Conservation (phyloP, 2,888 invertebrate species). For the Thalpophila matura region DNA sequence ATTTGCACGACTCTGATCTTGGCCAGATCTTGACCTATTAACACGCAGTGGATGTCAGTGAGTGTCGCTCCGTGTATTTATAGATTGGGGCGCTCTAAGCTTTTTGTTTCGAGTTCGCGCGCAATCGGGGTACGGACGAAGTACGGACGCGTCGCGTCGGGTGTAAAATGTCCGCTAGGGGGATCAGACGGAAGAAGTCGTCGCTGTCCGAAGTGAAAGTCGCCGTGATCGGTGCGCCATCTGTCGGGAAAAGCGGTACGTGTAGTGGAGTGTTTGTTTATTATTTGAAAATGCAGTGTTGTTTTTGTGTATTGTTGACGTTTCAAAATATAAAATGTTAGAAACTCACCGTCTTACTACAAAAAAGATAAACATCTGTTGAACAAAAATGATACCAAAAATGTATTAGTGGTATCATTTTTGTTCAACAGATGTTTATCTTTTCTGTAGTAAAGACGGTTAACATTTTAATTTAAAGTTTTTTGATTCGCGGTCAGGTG, state of each 20-base stretch:
- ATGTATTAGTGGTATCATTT: no score
- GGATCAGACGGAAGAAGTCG: constrained; percentile 97
- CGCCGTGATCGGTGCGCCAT: constrained; percentile 96
- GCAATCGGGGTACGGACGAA: constrained; percentile 72
- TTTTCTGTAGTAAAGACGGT: no score
- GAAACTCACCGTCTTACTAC: no score
- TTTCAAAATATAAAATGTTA: constrained; percentile 18
- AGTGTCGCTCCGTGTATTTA: constrained; percentile 88
- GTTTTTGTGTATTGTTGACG: constrained; percentile 40
- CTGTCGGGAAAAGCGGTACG: constrained; percentile 98
- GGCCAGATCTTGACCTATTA: constrained; percentile 91
- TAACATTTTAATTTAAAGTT: no score
- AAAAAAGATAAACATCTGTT: no score
- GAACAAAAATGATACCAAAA: no score
- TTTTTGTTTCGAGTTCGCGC: constrained; percentile 75
- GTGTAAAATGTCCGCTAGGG: constrained; percentile 93
- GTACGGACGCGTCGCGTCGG: constrained; percentile 72
- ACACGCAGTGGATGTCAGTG: constrained; percentile 84
- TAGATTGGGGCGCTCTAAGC: constrained; percentile 82
- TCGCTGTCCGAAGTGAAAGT: constrained; percentile 97
- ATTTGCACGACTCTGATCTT: constrained; percentile 87
- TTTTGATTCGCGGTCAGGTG: neutral
- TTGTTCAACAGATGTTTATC: no score
- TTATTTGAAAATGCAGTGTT: constrained; percentile 27
- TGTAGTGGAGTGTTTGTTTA: constrained; percentile 58